phyloP scores from a whole-genome alignment of 2,113 vertebrate species.

The Meriones unguiculatus region DNA sequence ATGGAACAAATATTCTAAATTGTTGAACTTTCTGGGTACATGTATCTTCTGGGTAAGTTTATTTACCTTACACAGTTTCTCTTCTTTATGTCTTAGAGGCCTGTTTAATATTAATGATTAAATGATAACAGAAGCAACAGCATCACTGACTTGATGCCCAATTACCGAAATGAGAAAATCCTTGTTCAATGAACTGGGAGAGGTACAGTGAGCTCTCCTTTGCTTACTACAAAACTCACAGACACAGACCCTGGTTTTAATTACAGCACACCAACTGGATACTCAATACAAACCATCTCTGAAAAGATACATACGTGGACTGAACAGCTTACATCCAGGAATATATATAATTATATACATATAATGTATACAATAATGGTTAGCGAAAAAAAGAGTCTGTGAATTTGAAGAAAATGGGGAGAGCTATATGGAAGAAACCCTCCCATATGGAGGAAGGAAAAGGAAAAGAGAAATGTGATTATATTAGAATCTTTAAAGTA shows the following conservation, averaged over 20 bases:
- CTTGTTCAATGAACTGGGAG: conserved; percentile 28
- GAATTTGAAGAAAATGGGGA: background rate
- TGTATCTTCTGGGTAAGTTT: conserved; percentile 71
- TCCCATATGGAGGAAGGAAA: background rate
- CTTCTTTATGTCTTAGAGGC: conserved; percentile 57
- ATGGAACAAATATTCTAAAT: conserved; percentile 68
- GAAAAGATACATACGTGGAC: background rate
- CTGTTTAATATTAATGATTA: conserved; percentile 65
- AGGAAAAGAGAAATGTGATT: background rate
- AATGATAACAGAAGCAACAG: conserved; percentile 27
- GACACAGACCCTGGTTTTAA: background rate
- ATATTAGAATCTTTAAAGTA: background rate
- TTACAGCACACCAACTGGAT: background rate
- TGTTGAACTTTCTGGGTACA: conserved; percentile 51
- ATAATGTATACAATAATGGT: background rate
- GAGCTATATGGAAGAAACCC: background rate
- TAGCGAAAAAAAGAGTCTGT: background rate
- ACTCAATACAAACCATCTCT: no score
- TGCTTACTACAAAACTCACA: background rate
- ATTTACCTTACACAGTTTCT: conserved; percentile 70
- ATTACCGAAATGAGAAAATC: background rate
- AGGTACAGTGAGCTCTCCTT: background rate
- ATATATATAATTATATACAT: background rate
- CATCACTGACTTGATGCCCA: background rate
- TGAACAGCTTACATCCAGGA: background rate